phyloP scores from a whole-genome alignment of 2,113 vertebrate genomes.

The Synchiropus splendidus region DNA sequence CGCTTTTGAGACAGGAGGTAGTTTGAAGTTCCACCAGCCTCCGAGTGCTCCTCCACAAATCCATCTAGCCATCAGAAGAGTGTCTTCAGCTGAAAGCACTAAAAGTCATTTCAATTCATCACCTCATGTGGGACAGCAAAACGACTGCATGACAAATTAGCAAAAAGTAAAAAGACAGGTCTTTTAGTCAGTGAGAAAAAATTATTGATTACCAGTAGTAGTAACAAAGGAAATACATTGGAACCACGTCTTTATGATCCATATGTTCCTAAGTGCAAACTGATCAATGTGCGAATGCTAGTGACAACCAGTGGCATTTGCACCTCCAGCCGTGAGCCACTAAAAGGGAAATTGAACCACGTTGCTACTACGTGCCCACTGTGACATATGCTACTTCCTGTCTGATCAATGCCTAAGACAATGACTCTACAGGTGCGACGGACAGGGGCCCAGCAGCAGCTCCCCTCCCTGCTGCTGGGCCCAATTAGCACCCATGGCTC shows the following conservation, averaged over 20 bases:
- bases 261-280: slow-evolving; percentile 39
- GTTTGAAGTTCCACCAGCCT: too few relatives aligned
- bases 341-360: slow-evolving; percentile 64
- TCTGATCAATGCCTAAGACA: slow-evolving; percentile 62
- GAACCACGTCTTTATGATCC: slow-evolving; percentile 33
- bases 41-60: too few relatives aligned
- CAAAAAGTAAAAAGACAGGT: too few relatives aligned
- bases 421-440: slow-evolving; percentile 70
- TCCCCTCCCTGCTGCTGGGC: slow-evolving; percentile 50
- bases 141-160: too few relatives aligned
- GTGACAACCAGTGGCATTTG: slow-evolving; percentile 55
- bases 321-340: slow-evolving; percentile 46
- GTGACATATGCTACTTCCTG: slow-evolving; percentile 55
- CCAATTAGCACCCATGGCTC: slow-evolving; percentile 61
- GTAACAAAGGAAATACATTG: too few relatives aligned
- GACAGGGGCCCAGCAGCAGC: slow-evolving; percentile 59
- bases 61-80: too few relatives aligned
- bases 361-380: slow-evolving; percentile 55
- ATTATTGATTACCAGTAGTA: too few relatives aligned
- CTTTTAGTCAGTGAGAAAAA: too few relatives aligned
- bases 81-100: too few relatives aligned
- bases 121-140: too few relatives aligned
- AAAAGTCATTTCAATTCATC: too few relatives aligned
- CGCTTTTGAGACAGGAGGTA: too few relatives aligned
- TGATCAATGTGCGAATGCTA: slow-evolving; percentile 49